Evolutionary conservation across 2,888 invertebrate genomes (phyloP).

Genomic region (Athalia circularis): DNA sequence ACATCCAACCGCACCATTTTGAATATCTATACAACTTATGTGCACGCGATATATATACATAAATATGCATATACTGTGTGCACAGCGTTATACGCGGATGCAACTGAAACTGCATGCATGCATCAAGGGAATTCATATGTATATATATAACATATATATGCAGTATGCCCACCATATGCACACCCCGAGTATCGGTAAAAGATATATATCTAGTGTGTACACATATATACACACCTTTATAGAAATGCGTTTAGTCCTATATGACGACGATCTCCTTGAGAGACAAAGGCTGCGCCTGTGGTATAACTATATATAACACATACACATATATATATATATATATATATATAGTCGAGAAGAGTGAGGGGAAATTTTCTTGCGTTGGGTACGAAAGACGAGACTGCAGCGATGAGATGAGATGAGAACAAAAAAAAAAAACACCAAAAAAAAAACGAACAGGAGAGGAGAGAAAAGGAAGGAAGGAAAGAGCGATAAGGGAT

Average conservation of each 20-base stretch:
- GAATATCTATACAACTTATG: too few relatives aligned
- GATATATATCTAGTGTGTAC: neutral
- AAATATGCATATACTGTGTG: too few relatives aligned
- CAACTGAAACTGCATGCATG: too few relatives aligned
- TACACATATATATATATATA: neutral
- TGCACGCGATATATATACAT: too few relatives aligned
- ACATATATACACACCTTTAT: neutral
- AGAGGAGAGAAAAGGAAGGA: slow-evolving; percentile 9
- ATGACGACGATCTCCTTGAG: slow-evolving; percentile 11
- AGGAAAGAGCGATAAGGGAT: slow-evolving; percentile 47
- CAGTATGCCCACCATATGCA: neutral
- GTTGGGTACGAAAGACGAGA: neutral
- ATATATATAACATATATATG: neutral
- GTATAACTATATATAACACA: neutral
- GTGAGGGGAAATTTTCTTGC: neutral
- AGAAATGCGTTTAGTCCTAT: neutral
- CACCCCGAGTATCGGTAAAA: slow-evolving; percentile 1
- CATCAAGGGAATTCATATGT: too few relatives aligned
- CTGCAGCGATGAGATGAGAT: neutral
- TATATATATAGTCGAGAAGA: neutral
- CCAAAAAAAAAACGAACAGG: slow-evolving; percentile 1
- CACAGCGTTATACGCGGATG: too few relatives aligned
- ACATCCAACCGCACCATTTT: too few relatives aligned
- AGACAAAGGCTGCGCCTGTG: slow-evolving; percentile 24
- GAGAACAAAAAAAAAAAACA: neutral